Evolutionary conservation across 2,888 invertebrate genomes (phyloP).

Genomic region (Syrphus vitripennis): DNA sequence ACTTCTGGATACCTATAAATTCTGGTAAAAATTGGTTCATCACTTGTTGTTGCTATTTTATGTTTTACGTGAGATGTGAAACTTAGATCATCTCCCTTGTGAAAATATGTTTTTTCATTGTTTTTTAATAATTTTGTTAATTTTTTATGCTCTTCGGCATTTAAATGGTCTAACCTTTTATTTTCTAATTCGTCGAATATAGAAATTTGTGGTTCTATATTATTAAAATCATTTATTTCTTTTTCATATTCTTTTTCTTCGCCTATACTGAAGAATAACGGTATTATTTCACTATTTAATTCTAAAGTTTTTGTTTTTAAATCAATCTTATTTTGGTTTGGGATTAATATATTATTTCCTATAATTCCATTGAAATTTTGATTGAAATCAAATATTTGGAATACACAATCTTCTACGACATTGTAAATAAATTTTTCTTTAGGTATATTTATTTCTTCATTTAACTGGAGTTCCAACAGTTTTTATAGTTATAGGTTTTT

Average conservation of each 20-base stretch:
- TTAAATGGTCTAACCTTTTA: too few relatives aligned
- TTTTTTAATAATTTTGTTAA: neutral
- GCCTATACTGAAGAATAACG: neutral
- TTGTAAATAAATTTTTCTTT: too few relatives aligned
- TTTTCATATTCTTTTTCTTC: neutral
- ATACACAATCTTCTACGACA: too few relatives aligned
- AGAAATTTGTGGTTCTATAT: too few relatives aligned
- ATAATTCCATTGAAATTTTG: conserved; percentile 9
- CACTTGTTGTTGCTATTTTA: neutral
- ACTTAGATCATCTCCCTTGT: too few relatives aligned
- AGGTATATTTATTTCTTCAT: too few relatives aligned
- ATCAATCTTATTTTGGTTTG: neutral
- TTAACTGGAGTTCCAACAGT: too few relatives aligned
- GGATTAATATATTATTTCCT: conserved; percentile 2
- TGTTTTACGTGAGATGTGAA: neutral
- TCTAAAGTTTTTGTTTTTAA: conserved; percentile 6
- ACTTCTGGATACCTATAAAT: conserved; percentile 7
- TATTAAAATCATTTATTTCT: neutral
- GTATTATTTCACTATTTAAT: neutral
- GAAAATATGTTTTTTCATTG: neutral
- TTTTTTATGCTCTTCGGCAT: neutral
- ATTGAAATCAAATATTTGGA: neutral
- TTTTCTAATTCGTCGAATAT: too few relatives aligned
- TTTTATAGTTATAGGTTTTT: too few relatives aligned
- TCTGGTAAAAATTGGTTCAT: too few relatives aligned